Evolutionary conservation across 2,113 vertebrate genomes (phyloP), one percentile per base, ranked within the genome.

Genomic region (Malurus elegans): DNA sequence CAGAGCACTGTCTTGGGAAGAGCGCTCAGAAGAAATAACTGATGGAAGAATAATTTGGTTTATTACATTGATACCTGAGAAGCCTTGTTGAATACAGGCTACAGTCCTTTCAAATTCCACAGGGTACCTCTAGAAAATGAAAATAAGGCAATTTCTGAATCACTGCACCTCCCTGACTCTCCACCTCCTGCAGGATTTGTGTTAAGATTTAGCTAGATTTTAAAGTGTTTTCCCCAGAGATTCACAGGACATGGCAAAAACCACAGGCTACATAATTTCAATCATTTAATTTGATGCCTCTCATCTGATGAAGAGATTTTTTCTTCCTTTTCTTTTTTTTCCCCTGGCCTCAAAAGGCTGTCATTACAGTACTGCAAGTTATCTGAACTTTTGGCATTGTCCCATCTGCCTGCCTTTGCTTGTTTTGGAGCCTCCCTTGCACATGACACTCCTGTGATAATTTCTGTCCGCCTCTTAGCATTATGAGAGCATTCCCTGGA

Each of bases 1-100:
- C 40, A 71, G 42, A 92, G 25, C 20, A 92, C 61, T 92, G 31
- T 81, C 92, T 83, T 86, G 71, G 88, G 86, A 94, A 84, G n/a
- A 66, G 5, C 25, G 14, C 29, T 95, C 66, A 76, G 74, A 92
- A 85, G 53, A 66, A 80, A 40, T n/a, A 71, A 84, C 31, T 84
- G 40, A 54, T 25, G 38, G 62, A 86, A 90, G 44, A 82, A 79
- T 61, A 18, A 61, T 67, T 75, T 44, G 10, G 17, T 70, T 97
- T 93, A 69, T 79, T 86, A 79, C 32, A 79, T 29, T 91, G 81
- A 42, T 47, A 80, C 34, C 60, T 60, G 50, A 29, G 38, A 54
- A 95, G 42, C 9, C 24, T 45, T 74, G 17, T 0, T 73, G 36
- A 79, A 92, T 51, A 69, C 16, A 12, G 17, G 51, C 25, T 91